Percentiles rank a stretch among this genome's conserved stretches.
Conservation (phyloP, 2,797 vertebrate species). For the Chanos chanos region DNA sequence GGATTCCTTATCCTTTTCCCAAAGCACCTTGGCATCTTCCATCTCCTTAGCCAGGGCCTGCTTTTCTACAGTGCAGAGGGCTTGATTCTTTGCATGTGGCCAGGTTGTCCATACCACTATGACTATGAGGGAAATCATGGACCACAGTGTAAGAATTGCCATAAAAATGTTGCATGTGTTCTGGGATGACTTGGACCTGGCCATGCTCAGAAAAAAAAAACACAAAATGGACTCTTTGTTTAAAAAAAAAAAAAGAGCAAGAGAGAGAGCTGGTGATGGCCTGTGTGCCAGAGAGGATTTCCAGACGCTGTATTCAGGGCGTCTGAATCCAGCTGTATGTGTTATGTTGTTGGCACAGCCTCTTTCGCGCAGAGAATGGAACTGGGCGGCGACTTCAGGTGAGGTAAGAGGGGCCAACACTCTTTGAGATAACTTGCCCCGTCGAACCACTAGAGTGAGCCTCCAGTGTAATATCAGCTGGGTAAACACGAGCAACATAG, state of each 20-base stretch:
- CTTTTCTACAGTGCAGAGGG: conserved; percentile 23
- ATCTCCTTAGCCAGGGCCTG: conserved; percentile 30
- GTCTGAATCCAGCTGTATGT: no score
- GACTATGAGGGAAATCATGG: conserved; percentile 44
- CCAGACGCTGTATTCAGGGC: no score
- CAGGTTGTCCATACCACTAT: conserved; percentile 49
- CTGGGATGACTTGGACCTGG: conserved; percentile 21
- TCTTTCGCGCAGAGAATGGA: no score
- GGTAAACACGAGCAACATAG: neutral
- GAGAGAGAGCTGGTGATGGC: no score
- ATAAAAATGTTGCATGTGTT: conserved; percentile 32
- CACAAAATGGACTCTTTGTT: neutral
- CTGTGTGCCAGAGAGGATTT: no score
- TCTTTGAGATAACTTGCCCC: no score
- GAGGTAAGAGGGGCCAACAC: no score
- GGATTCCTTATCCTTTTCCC: conserved; percentile 22
- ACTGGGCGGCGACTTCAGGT: no score
- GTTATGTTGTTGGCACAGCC: no score
- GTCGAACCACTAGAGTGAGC: conserved; percentile 11
- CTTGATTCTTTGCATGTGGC: conserved; percentile 6
- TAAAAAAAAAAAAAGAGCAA: neutral
- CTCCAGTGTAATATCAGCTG: conserved; percentile 4
- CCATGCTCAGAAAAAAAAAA: conserved; percentile 20
- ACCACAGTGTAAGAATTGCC: conserved; percentile 45
- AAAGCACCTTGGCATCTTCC: conserved; percentile 18